Conservation (phyloP, 2,797 vertebrate species). For the Meriones psammophilus region DNA sequence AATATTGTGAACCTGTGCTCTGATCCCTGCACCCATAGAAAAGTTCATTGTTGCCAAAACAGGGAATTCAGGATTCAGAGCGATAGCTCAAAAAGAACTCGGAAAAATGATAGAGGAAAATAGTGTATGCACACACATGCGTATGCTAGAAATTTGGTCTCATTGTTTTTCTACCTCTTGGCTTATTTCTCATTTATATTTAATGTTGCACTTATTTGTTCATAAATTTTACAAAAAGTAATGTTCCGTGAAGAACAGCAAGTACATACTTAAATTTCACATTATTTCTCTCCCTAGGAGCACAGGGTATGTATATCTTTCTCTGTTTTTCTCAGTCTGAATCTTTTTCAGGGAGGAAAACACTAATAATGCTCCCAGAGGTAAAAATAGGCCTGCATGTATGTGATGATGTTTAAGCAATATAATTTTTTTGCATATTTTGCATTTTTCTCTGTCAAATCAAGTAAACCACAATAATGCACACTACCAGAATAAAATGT, state of each 20-base stretch:
- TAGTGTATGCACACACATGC: fast-evolving
- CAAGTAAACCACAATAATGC: not conserved
- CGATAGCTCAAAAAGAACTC: not conserved
- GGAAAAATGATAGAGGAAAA: not conserved
- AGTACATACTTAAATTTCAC: not conserved
- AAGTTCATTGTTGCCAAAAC: not conserved
- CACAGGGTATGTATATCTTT: not conserved
- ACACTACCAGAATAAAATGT: not conserved
- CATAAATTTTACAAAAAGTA: not conserved
- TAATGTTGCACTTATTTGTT: not conserved
- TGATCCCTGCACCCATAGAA: not conserved
- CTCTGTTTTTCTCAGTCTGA: not conserved
- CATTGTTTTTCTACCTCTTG: not conserved
- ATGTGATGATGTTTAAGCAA: not conserved
- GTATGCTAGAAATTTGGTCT: not conserved
- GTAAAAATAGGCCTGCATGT: not conserved
- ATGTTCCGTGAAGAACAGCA: not conserved
- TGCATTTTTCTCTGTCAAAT: slow-evolving; percentile 21
- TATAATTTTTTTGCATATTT: not conserved
- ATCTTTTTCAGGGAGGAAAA: not conserved
- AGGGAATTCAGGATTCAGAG: not conserved
- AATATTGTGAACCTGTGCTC: not conserved
- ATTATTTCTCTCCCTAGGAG: not conserved
- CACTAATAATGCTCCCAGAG: not conserved
- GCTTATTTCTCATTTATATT: slow-evolving; percentile 11